A percentile compares a stretch with the other conserved stretches of the same genome.
These are phyloP conservation scores for Pristionchus exspectatus DNA, from an alignment of 2,888 invertebrate species.

Conservation along the genomic window DNA sequence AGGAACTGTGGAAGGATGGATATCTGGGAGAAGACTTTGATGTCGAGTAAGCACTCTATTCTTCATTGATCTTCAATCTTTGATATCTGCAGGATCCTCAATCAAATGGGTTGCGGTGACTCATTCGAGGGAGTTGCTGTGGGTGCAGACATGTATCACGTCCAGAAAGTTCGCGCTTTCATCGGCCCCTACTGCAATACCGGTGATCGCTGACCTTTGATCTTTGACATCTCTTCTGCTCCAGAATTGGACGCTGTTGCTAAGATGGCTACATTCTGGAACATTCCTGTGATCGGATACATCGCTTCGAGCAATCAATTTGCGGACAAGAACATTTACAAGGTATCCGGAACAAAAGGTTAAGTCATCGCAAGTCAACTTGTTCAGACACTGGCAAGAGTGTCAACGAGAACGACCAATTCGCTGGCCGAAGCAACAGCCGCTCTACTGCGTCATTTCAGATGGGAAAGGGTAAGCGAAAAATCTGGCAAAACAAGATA, in stretches of 20 bases:
- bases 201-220: conserved; percentile 58
- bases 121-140: conserved; percentile 78
- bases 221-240: neutral
- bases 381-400: conserved; percentile 71
- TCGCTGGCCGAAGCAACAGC: conserved; percentile 75
- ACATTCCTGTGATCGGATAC: conserved; percentile 77
- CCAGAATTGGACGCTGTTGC: conserved; percentile 77
- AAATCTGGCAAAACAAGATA: neutral
- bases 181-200: conserved; percentile 78
- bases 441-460: conserved; percentile 75
- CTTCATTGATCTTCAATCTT: conserved; percentile 2
- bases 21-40: conserved; percentile 74
- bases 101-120: conserved; percentile 77
- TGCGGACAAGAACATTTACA: conserved; percentile 73
- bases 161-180: conserved; percentile 76
- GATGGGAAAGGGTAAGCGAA: conserved; percentile 70
- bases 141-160: conserved; percentile 78
- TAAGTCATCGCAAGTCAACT: neutral
- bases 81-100: conserved; percentile 67
- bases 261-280: conserved; percentile 78
- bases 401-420: conserved; percentile 77
- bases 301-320: conserved; percentile 77
- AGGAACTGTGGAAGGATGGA: conserved; percentile 72
- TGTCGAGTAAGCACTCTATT: conserved; percentile 66
- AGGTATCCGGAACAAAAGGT: conserved; percentile 48